Base-by-base conservation (phyloP, 37 sponge, comb jelly and placozoan species). In the Crambe crambe region DNA sequence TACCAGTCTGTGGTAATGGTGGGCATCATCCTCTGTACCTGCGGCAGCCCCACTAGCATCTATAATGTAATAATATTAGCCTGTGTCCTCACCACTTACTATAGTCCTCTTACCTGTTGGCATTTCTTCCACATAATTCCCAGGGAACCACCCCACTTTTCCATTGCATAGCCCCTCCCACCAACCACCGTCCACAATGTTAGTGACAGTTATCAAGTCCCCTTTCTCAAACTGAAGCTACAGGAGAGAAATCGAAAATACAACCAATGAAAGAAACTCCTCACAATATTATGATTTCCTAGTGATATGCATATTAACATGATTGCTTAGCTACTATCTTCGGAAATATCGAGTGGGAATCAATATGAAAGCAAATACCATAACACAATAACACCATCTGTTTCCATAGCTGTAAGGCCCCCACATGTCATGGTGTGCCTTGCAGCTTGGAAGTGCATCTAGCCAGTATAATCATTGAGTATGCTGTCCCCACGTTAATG, bases 101-200 rank as follows among this genome's bases (percentile, higher is more conserved):
- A 47, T 12, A 47, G 51, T 15, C 6, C 12, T 12, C 51, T 47
- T 74, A 89, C 90, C 90, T 83, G 70, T 67, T 34, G 86, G 38
- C 18, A 92, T 40, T 27, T 87, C 90, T 70, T 83, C 81, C 37
- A 94, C 97, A 56, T 93, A 88, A 83, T 88, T 90, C 23, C 92
- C 93, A 40, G 97, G 97, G 68, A 96, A 96, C 97, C 97, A 96
- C 5, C 97, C 97, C n/a, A 60, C 81, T 38, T 72, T 70, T 27
- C 81, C 91, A 20, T 91, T 74, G 51, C 81, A 85, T 17, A 65
- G 37, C 2, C 97, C 97, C 78, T 96, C 94, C 97, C 97, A 96
- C 97, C 97, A 96, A 9, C 92, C 95, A n/a, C 94, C 94, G 42
- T 93, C 94, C 54, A 96, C 83, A 1, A 80, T 82, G 63, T 86